Base-by-base conservation (phyloP, 2,113 vertebrate genomes). In the Myrmecophaga tridactyla region DNA sequence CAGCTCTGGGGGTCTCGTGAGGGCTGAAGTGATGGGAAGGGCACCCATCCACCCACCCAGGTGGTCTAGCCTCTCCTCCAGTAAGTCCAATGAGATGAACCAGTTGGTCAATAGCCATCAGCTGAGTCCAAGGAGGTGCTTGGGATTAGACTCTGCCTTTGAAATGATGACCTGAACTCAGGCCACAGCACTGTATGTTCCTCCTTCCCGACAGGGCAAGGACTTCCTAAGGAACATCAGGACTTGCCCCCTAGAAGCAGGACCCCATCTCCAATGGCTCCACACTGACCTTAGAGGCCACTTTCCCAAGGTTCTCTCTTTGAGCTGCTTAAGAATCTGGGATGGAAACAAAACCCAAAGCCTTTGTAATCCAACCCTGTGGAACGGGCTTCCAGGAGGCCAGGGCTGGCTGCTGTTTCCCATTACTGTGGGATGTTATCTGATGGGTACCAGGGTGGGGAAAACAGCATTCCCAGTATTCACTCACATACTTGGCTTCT, bases 311-410 rank as follows among this genome's bases (percentile, higher is more conserved):
- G 93, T 48, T 62, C 36, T 72, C 58, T 60, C 72, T 96, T 85
- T 81, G 90, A 95, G 63, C 92, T 90, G 31, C 84, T 93, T 82
- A 92, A 82, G 90, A 94, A 89, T 93, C 92, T 92, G 65, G 60
- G 96, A 78, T 53, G 82, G 85, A 96, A 96, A 96, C 91, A 93
- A 92, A 88, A 62, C 0, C 27, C 91, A 60, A 48, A 94, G 89
- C 65, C 95, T 97, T 93, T 94, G 96, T 73, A 94, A 97, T 93
- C 46, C 75, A 69, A 87, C 6, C 34, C 70, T 84, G 72, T 18
- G 41, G 93, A 87, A 76, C 1, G 29, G 77, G 69, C 88, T 86
- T 86, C 94, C 39, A 27, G n/a, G 63, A 88, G 84, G 46, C 85
- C 0, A 0, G 46, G 75, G 39, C 86, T 84, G 75, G 39, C 86